A percentile compares a stretch with the other conserved stretches of the same genome.
Evolutionary conservation across 2,888 invertebrate species (phyloP).

Genomic region (Euzophera pinguis): DNA sequence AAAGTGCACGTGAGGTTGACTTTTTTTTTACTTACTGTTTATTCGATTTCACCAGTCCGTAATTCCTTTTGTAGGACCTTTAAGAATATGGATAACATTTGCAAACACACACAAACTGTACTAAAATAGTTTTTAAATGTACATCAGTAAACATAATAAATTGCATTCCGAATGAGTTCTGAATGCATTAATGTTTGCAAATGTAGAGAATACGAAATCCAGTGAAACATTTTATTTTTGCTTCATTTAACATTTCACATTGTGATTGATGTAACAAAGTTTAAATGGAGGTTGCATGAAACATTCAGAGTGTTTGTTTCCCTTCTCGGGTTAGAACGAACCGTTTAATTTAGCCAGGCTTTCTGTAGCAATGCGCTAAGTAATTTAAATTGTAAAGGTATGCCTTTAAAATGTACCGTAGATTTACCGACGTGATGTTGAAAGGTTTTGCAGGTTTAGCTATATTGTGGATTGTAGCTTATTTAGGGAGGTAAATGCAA

Average conservation of each 20-base stretch:
- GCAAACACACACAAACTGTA: too few relatives aligned
- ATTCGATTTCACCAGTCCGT: too few relatives aligned
- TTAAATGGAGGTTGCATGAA: background rate
- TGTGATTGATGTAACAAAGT: background rate
- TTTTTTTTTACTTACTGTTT: too few relatives aligned
- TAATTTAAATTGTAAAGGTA: slow-evolving; percentile 3
- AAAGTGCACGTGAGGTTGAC: too few relatives aligned
- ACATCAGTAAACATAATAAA: background rate
- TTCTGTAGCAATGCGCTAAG: slow-evolving; percentile 1
- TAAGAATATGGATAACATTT: too few relatives aligned
- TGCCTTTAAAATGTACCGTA: background rate
- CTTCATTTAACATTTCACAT: slow-evolving; percentile 8
- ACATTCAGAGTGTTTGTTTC: background rate
- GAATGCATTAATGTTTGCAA: too few relatives aligned
- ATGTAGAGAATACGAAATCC: background rate
- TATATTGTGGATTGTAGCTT: slow-evolving; percentile 49
- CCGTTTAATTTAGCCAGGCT: slow-evolving; percentile 5
- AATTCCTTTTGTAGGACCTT: too few relatives aligned
- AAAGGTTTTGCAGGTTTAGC: background rate
- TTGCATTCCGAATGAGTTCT: background rate
- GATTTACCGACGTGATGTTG: background rate
- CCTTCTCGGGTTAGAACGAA: background rate
- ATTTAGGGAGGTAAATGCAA: slow-evolving; percentile 36
- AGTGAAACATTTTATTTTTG: background rate
- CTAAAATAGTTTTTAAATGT: too few relatives aligned